Evolutionary conservation across 2,113 vertebrate genomes (phyloP), one percentile per base, ranked within the genome.

Genomic region (Melanerpes aurifrons): DNA sequence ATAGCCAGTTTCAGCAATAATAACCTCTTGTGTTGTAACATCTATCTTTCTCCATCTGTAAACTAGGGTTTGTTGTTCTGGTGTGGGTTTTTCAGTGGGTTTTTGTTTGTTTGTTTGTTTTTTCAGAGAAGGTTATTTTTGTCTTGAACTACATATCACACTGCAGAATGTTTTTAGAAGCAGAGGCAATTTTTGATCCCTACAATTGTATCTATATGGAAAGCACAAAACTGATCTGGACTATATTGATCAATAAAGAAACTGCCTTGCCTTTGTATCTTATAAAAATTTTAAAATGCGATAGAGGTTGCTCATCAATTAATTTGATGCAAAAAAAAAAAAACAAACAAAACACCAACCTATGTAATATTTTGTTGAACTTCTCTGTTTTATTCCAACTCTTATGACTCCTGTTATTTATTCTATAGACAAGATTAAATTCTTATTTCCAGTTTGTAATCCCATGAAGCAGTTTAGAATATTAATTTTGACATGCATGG

Each of bases 71-170:
- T 76, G 18, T 31, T 21, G 43, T 45, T 45, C 15, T 45, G 43
- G 43, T 45, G 43, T 45, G 43, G 43, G 43, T 5, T 45, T 45
- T 19, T 9, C 73, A 16, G 29, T 20, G 18, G 48, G 19, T 19
- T 50, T 21, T 20, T 11, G 21, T 22, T 53, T 53, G 16, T 17
- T 45, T 50, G 20, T 50, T 50, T 50, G 21, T 22, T 53, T 48
- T 54, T 12, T 2, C 3, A 9, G 69, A 53, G 22, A 70, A 82
- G 62, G 35, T 64, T 86, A 31, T 28, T 92, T 93, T 88, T 78
- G 37, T 5, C 13, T 69, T 72, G 43, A 75, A 92, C 58, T 45
- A 64, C 3, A 1, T 12, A 35, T 45, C 15, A n/a, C 0, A 0
- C 5, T 50, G 24, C n/a, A 87, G 29, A 87, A 54, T 48, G 8